Conservation (phyloP, 2,797 vertebrate species). For the Sebastes cheni region DNA sequence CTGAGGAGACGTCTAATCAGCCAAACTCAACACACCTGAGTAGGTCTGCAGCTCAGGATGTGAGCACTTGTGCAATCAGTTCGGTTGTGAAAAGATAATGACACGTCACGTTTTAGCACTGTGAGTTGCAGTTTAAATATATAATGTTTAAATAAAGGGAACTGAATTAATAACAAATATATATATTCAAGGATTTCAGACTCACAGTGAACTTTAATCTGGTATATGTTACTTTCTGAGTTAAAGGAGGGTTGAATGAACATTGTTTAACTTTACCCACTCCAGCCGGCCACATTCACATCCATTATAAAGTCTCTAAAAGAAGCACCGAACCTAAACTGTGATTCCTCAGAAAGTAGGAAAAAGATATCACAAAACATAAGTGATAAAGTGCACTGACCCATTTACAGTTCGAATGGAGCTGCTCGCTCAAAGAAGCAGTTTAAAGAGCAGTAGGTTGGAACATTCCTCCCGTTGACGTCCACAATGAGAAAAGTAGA, state of each 20-base stretch:
- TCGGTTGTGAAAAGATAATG: no score
- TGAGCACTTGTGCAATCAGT: no score
- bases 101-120: no score
- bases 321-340: not conserved
- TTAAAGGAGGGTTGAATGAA: not conserved
- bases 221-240: not conserved
- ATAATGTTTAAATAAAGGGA: not conserved
- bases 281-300: not conserved
- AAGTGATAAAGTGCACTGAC: slow-evolving; percentile 21
- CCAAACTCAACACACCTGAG: no score
- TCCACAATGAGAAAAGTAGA: not conserved
- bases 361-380: not conserved
- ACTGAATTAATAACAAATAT: not conserved
- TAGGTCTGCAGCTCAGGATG: no score
- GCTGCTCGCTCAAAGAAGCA: not conserved
- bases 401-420: slow-evolving; percentile 24
- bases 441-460: not conserved
- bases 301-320: not conserved
- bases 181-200: not conserved
- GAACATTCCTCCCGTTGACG: not conserved
- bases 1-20: no score
- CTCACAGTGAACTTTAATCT: no score
- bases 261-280: not conserved
- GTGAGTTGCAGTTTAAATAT: no score
- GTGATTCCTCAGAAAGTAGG: not conserved